Evolutionary conservation across 1,140 invertebrate species (phyloP).

Genomic region (Aleiodes sp.): DNA sequence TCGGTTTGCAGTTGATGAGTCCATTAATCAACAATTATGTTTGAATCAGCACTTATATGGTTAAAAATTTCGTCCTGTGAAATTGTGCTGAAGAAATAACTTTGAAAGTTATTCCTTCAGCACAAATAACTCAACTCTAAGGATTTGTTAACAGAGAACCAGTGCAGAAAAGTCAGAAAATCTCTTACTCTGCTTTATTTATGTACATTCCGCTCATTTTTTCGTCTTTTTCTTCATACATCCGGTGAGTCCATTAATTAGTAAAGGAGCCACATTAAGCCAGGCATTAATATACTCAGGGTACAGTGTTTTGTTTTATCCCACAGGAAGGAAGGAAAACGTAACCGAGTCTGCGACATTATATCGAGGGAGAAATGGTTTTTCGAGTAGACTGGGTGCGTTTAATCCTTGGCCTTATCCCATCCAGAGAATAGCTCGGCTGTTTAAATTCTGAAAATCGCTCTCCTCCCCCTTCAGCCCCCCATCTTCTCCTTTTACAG

Average conservation of each 20-base stretch:
- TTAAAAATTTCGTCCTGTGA: too few relatives aligned
- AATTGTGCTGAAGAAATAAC: too few relatives aligned
- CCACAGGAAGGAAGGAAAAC: conserved; percentile 59
- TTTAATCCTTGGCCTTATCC: conserved; percentile 62
- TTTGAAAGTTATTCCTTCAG: too few relatives aligned
- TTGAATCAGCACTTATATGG: too few relatives aligned
- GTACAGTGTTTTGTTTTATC: conserved; percentile 67
- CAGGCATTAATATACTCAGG: conserved; percentile 65
- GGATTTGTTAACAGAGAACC: too few relatives aligned
- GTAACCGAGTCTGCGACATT: conserved; percentile 32
- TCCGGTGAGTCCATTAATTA: conserved; percentile 67
- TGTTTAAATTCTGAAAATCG: conserved; percentile 66
- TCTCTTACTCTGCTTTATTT: neutral
- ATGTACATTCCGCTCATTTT: neutral
- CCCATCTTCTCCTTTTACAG: conserved; percentile 9
- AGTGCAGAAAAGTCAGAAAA: neutral
- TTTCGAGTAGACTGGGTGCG: conserved; percentile 29
- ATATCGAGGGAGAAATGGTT: conserved; percentile 24
- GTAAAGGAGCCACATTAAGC: conserved; percentile 62
- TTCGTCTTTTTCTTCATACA: conserved; percentile 34
- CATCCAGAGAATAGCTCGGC: conserved; percentile 40
- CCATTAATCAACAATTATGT: too few relatives aligned
- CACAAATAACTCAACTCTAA: too few relatives aligned
- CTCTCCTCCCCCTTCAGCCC: conserved; percentile 1
- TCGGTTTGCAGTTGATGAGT: too few relatives aligned